Evolutionary conservation across 1,140 invertebrate genomes (phyloP), one percentile per base, ranked within the genome.

Genomic region (Drosophila truncata): DNA sequence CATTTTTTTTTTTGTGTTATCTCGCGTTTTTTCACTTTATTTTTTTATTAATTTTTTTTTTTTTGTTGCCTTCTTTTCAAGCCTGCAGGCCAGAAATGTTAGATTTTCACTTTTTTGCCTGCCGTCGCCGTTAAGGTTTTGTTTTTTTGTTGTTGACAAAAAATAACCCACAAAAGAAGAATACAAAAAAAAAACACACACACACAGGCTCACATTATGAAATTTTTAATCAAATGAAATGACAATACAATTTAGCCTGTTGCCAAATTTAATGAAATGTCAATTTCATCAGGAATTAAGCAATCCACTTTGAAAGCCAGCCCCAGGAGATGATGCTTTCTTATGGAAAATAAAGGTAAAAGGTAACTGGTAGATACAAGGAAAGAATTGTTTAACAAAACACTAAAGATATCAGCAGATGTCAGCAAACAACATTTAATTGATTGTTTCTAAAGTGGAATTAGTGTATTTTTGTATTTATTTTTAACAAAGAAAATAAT

Each of bases 201-300:
- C 23, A 33, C n/a, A 20, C 52, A 42, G 31, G n/a, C 23, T 31
- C 33, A 72, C 74, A 85, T 85, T 85, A 86, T 86, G 73, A 86
- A 86, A 78, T 82, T 82, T 86, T 80, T 83, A 86, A 86, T 83
- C 83, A 87, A 86, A 86, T 87, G 54, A 87, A 87, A 86, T 83
- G 76, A 86, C 83, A 87, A 88, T 80, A 76, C 71, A 80, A 85
- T 82, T 80, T 74, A 66, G 41, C 20, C 33, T 20, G 41, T 58
- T 46, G 70, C 54, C 44, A 50, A 72, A 72, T 72, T 49, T 59
- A 73, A 72, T 73, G 42, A 73, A 73, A 72, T 60, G 66, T 72
- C 69, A 62, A 73, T 73, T 73, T 72, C 25, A 25, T 9, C 20
- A 39, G 11, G 39, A 20, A 25, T 57, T 69, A 57, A 20, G 27